Conservation (phyloP, 2,113 vertebrate species). For the Serinus canaria region DNA sequence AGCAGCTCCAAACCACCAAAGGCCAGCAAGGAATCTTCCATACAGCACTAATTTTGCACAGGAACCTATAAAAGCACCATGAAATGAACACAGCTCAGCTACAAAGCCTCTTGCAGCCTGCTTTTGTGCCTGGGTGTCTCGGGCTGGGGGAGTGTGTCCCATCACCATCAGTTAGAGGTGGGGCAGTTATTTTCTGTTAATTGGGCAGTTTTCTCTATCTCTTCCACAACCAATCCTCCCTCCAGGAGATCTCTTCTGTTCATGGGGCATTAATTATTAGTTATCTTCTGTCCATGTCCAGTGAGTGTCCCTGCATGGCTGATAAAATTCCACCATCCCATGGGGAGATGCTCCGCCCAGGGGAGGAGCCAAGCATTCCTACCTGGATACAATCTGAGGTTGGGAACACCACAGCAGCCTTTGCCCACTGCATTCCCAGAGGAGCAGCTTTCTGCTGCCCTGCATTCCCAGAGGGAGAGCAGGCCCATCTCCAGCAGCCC, state of each 20-base stretch:
- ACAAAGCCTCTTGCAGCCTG: not conserved
- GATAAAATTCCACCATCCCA: not conserved
- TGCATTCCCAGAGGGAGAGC: not conserved
- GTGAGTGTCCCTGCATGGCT: not conserved
- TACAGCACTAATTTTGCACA: not conserved
- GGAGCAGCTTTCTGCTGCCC: too few species aligned
- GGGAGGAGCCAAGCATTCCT: not conserved
- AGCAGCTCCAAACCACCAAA: not conserved
- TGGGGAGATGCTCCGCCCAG: not conserved
- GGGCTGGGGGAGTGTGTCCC: not conserved
- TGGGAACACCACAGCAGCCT: not conserved
- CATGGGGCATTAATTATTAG: not conserved
- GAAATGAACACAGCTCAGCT: not conserved
- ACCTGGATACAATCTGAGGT: not conserved
- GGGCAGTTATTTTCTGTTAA: not conserved
- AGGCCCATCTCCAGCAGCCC: not conserved
- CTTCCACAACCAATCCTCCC: not conserved
- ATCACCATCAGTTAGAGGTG: accelerated
- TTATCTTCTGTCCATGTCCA: too few species aligned
- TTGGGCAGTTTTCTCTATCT: not conserved
- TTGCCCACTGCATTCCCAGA: not conserved
- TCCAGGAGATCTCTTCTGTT: not conserved
- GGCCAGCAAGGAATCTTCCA: accelerated
- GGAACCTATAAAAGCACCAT: not conserved
- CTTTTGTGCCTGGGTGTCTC: not conserved